Conservation (phyloP, 2,888 invertebrate genomes). For the Napeogenes sylphis region DNA sequence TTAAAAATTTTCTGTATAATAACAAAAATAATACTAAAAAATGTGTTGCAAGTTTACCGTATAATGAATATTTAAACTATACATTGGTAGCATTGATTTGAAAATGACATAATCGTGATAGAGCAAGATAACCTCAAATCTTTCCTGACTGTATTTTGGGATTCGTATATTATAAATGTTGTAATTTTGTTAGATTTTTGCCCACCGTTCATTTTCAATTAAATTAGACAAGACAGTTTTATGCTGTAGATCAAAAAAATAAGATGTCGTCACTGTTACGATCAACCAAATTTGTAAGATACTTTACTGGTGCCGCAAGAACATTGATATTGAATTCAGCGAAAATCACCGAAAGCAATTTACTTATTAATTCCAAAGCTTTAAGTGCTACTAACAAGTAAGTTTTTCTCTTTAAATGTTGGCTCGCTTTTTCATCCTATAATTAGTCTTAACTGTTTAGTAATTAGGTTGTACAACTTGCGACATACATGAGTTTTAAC, state of each 20-base stretch:
- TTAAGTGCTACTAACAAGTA: constrained; percentile 61
- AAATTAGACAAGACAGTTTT: not conserved
- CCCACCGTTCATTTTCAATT: not conserved
- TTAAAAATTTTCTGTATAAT: no score
- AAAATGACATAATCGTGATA: constrained; percentile 47
- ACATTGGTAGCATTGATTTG: constrained; percentile 30
- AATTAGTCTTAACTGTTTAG: no score
- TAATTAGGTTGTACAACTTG: no score
- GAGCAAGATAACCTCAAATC: constrained; percentile 51
- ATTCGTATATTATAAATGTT: not conserved
- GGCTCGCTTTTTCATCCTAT: not conserved
- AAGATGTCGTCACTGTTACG: constrained; percentile 82
- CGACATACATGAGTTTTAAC: no score
- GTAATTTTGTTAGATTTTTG: constrained; percentile 4
- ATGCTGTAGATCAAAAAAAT: constrained; percentile 5
- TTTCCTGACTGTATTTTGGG: constrained; percentile 11
- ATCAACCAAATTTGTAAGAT: constrained; percentile 85
- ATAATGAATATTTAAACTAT: constrained; percentile 35
- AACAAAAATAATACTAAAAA: no score
- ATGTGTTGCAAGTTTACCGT: not conserved
- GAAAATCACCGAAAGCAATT: constrained; percentile 80
- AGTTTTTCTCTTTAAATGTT: constrained; percentile 33
- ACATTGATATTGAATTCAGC: constrained; percentile 82
- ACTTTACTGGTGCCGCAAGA: constrained; percentile 84
- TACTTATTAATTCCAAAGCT: constrained; percentile 64